A percentile compares a stretch with the other conserved stretches of the same genome.
Conservation (phyloP, 2,113 vertebrate species). For the Gambusia affinis region DNA sequence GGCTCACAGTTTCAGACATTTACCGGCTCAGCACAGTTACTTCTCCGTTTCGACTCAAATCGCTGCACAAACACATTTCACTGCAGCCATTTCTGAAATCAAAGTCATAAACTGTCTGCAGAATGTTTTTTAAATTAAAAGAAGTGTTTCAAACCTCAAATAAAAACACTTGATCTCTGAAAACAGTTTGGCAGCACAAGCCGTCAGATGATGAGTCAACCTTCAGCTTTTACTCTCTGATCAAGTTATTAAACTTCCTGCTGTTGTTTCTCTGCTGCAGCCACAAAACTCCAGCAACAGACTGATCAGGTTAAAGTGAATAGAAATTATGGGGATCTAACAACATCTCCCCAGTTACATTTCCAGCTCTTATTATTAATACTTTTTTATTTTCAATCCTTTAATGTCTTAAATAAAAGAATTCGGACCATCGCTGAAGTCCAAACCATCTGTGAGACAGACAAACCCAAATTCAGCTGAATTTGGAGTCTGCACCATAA, state of each 20-base stretch:
- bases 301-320: neutral
- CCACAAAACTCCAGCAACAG: no score
- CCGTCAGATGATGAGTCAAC: neutral
- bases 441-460: constrained; percentile 24
- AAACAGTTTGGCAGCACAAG: no score
- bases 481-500: no score
- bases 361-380: neutral
- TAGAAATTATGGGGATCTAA: no score
- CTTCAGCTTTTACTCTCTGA: neutral
- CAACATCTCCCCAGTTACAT: neutral
- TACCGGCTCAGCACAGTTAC: neutral
- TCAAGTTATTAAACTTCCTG: neutral
- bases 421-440: no score
- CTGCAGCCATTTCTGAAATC: neutral
- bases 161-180: neutral
- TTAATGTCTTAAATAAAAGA: no score
- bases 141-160: neutral
- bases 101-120: neutral
- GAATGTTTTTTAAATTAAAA: neutral
- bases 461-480: neutral
- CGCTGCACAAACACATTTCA: neutral
- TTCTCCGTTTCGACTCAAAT: neutral
- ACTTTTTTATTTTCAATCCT: neutral
- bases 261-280: neutral
- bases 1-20: no score